phyloP scores from a whole-genome alignment of 2,797 vertebrate species.

The Alfaro cultratus region DNA sequence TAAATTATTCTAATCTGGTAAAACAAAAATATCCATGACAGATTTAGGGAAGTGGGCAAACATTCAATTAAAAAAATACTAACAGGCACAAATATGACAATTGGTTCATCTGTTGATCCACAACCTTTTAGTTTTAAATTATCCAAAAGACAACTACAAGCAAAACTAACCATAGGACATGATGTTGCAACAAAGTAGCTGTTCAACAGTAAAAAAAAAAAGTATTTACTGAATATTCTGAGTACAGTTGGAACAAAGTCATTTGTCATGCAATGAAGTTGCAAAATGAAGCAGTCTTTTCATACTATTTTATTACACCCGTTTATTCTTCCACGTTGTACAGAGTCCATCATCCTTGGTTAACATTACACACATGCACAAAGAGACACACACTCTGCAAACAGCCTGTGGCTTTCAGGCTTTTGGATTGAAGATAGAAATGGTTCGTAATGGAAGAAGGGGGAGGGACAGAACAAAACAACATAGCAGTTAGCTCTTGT shows the following conservation, averaged over 20 bases:
- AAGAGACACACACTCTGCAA: constrained; percentile 19
- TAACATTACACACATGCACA: constrained; percentile 34
- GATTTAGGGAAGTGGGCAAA: background rate
- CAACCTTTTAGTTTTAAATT: background rate
- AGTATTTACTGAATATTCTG: constrained; percentile 26
- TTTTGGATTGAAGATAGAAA: constrained; percentile 39
- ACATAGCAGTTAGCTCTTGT: constrained; percentile 41
- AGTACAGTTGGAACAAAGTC: constrained; percentile 25
- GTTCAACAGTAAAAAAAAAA: constrained; percentile 39
- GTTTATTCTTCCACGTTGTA: constrained; percentile 46
- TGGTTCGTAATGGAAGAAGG: constrained; percentile 42
- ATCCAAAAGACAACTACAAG: background rate
- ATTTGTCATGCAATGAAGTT: constrained; percentile 57
- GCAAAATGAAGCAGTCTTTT: constrained; percentile 37
- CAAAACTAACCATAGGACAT: constrained; percentile 32
- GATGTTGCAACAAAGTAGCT: constrained; percentile 40
- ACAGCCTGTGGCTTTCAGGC: constrained; percentile 21
- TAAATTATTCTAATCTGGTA: background rate
- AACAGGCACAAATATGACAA: background rate
- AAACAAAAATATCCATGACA: background rate
- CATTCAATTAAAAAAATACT: background rate
- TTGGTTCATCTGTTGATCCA: background rate
- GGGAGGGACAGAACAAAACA: constrained; percentile 20
- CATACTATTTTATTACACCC: constrained; percentile 42
- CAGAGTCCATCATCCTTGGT: constrained; percentile 34